Evolutionary conservation across 1,140 invertebrate species (phyloP).

Genomic region (Neodiprion lecontei): DNA sequence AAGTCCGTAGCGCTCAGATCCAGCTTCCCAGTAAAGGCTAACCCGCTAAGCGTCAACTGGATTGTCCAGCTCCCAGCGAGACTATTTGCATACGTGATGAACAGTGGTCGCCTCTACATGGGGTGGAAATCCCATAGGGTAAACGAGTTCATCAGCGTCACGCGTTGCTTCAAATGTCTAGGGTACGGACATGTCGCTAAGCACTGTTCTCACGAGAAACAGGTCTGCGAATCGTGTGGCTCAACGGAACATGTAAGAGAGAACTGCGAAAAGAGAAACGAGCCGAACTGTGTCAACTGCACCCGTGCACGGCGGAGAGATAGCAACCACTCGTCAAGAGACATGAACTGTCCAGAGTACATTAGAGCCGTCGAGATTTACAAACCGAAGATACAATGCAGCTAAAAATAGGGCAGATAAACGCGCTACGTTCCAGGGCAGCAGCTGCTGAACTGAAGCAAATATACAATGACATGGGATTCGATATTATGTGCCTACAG

Average conservation of each 20-base stretch:
- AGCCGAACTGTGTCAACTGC: conserved; percentile 2
- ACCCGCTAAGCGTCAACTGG: neutral
- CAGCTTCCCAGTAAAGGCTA: neutral
- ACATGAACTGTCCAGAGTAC: conserved; percentile 9
- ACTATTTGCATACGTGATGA: neutral
- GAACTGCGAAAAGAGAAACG: neutral
- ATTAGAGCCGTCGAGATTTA: neutral
- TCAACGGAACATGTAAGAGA: neutral
- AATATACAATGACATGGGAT: neutral
- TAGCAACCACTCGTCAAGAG: neutral
- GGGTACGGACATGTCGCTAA: conserved; percentile 15
- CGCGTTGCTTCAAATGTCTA: conserved; percentile 11
- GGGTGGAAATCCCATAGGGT: neutral
- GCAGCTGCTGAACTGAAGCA: conserved; percentile 9
- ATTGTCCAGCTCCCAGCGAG: neutral
- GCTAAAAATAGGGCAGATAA: conserved; percentile 16
- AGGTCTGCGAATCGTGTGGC: neutral
- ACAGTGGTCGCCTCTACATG: neutral
- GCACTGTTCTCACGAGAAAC: neutral
- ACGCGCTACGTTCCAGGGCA: neutral
- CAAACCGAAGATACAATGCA: neutral
- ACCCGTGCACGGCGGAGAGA: neutral
- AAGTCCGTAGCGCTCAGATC: neutral
- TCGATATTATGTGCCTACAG: conserved; percentile 14
- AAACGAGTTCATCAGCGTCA: conserved; percentile 12